Base-by-base conservation (phyloP, 2,797 vertebrate genomes). In the Mareca penelope region DNA sequence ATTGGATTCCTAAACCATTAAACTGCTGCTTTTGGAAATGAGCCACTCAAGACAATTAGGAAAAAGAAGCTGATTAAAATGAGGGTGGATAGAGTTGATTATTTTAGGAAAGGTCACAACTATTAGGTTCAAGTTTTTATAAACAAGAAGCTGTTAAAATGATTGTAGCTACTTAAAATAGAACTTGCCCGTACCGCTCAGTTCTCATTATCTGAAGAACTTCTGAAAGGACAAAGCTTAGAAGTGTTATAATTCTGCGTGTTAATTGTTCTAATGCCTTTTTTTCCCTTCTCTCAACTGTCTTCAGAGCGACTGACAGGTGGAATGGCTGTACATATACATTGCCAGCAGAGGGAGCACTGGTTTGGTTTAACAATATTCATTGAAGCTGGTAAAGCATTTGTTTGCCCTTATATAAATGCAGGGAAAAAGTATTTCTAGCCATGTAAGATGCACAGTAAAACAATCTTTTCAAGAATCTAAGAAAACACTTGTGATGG, bases 261-360 rank as follows among this genome's bases (percentile, higher is more conserved):
- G 72, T 92, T 22, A 29, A 75, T 92, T 82, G 11, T 81, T 85
- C 9, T 71, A 61, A 81, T 15, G 0, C 17, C 13, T 68, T 60
- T 37, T 46, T 61, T 55, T 31, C 28, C 35, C 14, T 7, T 7
- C 17, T 31, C 10, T 57, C 12, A 17, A 22, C 57, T 72, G 24
- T 65, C 37, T 57, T 5, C 31, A 15, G 39, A 59, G 64, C 10
- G 5, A 40, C 3, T 33, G 22, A 60, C 26, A 23, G 44, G 63
- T 90, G 68, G 15, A 53, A 44, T 15, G 70, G 1, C 31, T 88
- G 65, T 15, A 5, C 11, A 0, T 73, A 56, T 63, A 18, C 29
- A 1, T 24, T 70, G 77, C 89, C 92, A 64, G 21, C 80, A 97
- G 96, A 84, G 95, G 95, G 94, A 93, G 92, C 52, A 11, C 70